Evolutionary conservation across 2,888 invertebrate species (phyloP), one percentile per base, ranked within the genome.

Genomic region (Drosophila eohydei): DNA sequence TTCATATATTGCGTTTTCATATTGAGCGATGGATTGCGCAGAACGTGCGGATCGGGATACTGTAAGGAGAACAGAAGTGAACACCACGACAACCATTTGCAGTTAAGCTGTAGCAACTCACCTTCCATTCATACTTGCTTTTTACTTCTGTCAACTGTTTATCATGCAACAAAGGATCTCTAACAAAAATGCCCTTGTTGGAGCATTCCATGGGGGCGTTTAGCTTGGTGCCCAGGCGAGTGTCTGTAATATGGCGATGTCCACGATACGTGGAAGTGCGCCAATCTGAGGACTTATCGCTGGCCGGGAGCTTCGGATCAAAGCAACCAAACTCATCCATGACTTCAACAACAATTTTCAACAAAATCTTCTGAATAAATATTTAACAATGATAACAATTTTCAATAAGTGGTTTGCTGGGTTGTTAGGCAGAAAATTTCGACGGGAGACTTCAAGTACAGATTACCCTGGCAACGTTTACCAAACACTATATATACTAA

Each of bases 181-280:
- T 74, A 0, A 73, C 66, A 74, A 86, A 91, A 26, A 81, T 66
- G 7, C 73, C 67, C 44, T 73, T 81, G 55, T 80, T 87, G 12
- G 75, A 44, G 16, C 76, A 72, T 51, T 83, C 89, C 2, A 40
- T n/a, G 2, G 81, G 78, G 0, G 73, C 76, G 32, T 75, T 78
- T 14, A 81, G 58, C 30, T 80, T 78, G 21, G 83, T 86, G 9
- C 78, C 88, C 62, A 85, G 56, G 30, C 80, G 80, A 0, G 81
- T 78, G 41, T 91, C 91, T 2, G 83, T 88, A 30, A 91, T 70
- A 48, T 88, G 64, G 5, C 88, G 80, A 72, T 91, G 90, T 1
- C 82, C 91, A 2, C 90, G 73, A 65, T 92, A 90, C 2, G 79
- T 82, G 0, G 93, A 90, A 4, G 92, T 91, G 9, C 93, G 90